Evolutionary conservation across 2,888 invertebrate species (phyloP).

Genomic region (Drosophila meridiana): DNA sequence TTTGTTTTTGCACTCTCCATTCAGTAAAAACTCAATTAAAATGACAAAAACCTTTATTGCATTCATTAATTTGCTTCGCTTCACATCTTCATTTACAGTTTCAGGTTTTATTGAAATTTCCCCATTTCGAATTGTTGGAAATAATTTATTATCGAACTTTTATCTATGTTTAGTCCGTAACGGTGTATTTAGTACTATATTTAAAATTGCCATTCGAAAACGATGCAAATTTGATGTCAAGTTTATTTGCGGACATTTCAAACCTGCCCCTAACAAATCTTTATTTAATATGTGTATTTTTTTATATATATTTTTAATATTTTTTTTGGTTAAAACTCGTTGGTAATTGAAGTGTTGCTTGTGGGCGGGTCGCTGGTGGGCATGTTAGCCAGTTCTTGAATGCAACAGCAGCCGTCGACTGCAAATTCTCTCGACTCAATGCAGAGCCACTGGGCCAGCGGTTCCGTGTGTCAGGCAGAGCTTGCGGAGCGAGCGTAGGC

Average conservation of each 20-base stretch:
- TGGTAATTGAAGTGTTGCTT: conserved; percentile 29
- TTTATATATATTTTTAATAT: not conserved
- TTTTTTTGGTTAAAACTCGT: conserved; percentile 33
- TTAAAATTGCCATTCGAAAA: not conserved
- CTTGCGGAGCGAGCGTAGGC: conserved; percentile 32
- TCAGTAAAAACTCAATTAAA: not conserved
- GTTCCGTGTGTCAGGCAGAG: conserved; percentile 48
- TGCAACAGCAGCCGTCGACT: conserved; percentile 27
- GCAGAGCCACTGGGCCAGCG: conserved; percentile 27
- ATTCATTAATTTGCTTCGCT: not conserved
- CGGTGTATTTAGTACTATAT: not conserved
- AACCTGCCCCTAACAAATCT: conserved; percentile 34
- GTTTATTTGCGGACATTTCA: conserved; percentile 38
- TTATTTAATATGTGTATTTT: conserved; percentile 21
- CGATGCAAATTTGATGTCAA: conserved; percentile 36
- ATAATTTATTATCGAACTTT: not conserved
- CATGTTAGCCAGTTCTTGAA: conserved; percentile 64
- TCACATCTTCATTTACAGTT: not conserved
- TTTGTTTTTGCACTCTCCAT: not conserved
- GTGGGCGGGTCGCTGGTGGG: conserved; percentile 50
- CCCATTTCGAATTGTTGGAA: not conserved
- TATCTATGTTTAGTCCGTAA: conserved; percentile 4
- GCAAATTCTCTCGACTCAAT: conserved; percentile 40
- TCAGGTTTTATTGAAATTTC: conserved; percentile 2
- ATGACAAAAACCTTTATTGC: not conserved